A percentile compares a stretch with the other conserved stretches of the same genome.
Conservation (phyloP, 2,797 vertebrate species). For the Strix occidentalis region DNA sequence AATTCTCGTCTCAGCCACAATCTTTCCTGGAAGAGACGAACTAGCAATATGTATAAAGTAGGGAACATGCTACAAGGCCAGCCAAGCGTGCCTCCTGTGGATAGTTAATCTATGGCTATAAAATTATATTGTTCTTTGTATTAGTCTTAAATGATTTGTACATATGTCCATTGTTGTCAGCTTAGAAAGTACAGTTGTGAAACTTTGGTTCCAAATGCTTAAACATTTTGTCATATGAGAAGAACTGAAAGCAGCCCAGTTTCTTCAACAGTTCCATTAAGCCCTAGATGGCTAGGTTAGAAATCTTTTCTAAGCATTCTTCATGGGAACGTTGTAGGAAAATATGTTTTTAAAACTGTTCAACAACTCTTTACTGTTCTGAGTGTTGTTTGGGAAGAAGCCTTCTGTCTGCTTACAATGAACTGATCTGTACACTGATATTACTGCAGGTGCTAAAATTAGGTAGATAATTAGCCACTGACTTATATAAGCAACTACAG, state of each 20-base stretch:
- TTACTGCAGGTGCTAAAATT: background rate
- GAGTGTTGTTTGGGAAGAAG: background rate
- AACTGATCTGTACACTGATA: background rate
- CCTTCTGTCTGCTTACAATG: background rate
- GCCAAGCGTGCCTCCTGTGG: background rate
- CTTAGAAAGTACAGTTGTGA: background rate
- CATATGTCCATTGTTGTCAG: background rate
- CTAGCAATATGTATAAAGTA: background rate
- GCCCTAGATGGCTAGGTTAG: background rate
- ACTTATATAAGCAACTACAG: background rate
- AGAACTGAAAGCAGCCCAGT: background rate
- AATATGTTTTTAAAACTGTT: background rate
- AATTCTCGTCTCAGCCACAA: background rate
- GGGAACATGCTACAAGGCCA: background rate
- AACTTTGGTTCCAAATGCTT: conserved; percentile 9
- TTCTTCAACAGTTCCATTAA: background rate
- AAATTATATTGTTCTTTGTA: background rate
- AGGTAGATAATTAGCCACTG: background rate
- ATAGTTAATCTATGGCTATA: background rate
- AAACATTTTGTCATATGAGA: background rate
- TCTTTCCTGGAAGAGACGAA: conserved; percentile 40
- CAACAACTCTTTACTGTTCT: background rate
- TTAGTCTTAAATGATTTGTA: background rate
- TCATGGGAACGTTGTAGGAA: background rate
- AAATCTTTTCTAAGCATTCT: background rate